Evolutionary conservation across 2,113 vertebrate genomes (phyloP), one percentile per base, ranked within the genome.

Genomic region (Triplophysa siluroides): DNA sequence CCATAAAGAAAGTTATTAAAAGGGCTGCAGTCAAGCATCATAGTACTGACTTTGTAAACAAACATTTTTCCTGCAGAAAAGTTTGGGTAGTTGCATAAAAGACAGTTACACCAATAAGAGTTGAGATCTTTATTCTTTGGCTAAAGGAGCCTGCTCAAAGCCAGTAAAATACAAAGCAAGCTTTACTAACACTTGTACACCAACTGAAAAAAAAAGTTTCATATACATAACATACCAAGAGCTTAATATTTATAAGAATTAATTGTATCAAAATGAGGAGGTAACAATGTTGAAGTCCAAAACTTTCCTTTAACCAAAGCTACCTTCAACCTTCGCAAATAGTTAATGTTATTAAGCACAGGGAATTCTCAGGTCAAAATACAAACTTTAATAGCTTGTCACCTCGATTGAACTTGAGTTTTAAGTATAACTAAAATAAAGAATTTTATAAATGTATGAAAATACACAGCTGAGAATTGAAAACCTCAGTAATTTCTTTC

Each of bases 61-160:
- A 7, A 38, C 33, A 38, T 38, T 33, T 33, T 33, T 38, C 33
- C 33, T 38, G 33, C 5, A 38, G 33, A 38, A 38, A 38, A 4
- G 29, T 38, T 38, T 38, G 33, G 1, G 33, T 6, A 38, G 33
- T 38, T 38, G 33, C 26, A 72, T 8, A 65, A 50, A 0, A 2
- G 23, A 63, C 62, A 62, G 29, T 14, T 19, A 60, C 12, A 52
- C 16, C 18, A 70, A n/a, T 63, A 72, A 29, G 45, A 50, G 72
- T 82, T 78, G 21, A 87, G 71, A 85, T 78, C 79, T 83, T 93
- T 92, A 95, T 95, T 97, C 95, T 98, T 98, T 97, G 97, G 96
- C 96, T 94, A 92, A 93, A 93, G 83, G 84, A 88, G 91, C 90
- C 92, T 92, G 89, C 86, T 91, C 87, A 89, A 92, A 91, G 91